Base-by-base conservation (phyloP, 2,888 invertebrate genomes). In the Andrena camellia region DNA sequence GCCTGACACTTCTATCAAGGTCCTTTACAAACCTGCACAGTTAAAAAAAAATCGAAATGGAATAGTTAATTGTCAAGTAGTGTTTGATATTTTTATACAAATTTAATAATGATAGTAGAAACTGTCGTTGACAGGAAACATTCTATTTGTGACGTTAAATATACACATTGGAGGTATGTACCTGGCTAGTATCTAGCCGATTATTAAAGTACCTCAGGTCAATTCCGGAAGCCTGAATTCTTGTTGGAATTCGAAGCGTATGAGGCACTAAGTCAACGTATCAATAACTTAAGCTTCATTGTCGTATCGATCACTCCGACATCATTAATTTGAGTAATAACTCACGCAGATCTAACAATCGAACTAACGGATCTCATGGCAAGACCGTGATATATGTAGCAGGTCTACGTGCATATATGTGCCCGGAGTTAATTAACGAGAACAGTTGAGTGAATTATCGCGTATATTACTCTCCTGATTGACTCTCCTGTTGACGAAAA, bases 391-490 rank as follows among this genome's bases (percentile, higher is more conserved):
- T 59, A 26, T 69, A 26, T 23, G 35, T 35, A 59, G 29, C 20
- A 35, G 23, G 42, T 42, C 59, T 60, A 42, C 20, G 52, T 50
- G 62, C 33, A 50, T n/a, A 57, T 54, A n/a, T 50, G 52, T 50
- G 7, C 52, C 48, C 29, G 23, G 8, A 50, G 71, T 67, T 63
- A 57, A 23, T 82, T 81, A 83, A 77, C 70, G 73, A 67, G 77
- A 77, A 77, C 71, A 73, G 80, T 85, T 80, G 83, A 80, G 77
- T 77, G 77, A 80, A 85, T 85, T 71, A 68, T 70, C 78, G 70
- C 71, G 74, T 75, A 81, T 63, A 70, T 35, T 73, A 64, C 54
- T 71, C 67, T 73, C 20, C 23, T 84, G 83, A 83, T 85, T 85
- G 80, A 73, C 71, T 64, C 80, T 69, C 63, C 70, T 74, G 60